phyloP scores from a whole-genome alignment of 2,888 invertebrate genomes.

The Sarcophaga caerulescens region DNA sequence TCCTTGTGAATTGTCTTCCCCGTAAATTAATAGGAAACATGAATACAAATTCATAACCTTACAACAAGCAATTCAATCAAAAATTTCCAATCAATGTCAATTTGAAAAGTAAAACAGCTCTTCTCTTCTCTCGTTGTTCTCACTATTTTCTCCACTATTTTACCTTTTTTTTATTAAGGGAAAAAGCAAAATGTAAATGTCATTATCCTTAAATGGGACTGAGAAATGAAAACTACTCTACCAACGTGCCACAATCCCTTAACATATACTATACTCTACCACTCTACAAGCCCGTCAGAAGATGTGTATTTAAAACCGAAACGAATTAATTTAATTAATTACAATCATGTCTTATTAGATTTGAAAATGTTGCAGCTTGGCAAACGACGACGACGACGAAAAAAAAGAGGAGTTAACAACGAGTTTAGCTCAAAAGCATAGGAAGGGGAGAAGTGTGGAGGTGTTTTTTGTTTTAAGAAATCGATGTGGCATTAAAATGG shows the following conservation, averaged over 20 bases:
- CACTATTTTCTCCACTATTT: background rate
- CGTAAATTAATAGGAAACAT: constrained; percentile 13
- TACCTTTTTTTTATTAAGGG: constrained; percentile 19
- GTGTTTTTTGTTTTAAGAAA: constrained; percentile 51
- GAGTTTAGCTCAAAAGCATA: constrained; percentile 26
- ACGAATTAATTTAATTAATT: constrained; percentile 82
- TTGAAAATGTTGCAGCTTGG: constrained; percentile 68
- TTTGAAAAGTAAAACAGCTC: constrained; percentile 68
- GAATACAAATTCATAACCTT: constrained; percentile 54
- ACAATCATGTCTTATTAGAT: constrained; percentile 81
- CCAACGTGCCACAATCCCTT: background rate
- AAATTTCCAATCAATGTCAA: constrained; percentile 81
- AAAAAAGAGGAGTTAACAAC: constrained; percentile 1
- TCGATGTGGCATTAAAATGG: constrained; percentile 58
- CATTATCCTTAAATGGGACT: constrained; percentile 64
- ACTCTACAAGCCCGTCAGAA: constrained; percentile 47
- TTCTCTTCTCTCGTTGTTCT: background rate
- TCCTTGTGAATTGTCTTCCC: constrained; percentile 37
- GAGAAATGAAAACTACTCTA: constrained; percentile 12
- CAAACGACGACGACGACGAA: no score
- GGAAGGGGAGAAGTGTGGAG: constrained; percentile 31
- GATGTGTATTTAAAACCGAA: constrained; percentile 80
- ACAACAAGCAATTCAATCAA: constrained; percentile 74
- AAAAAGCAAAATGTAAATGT: constrained; percentile 51
- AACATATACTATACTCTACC: constrained; percentile 60